Evolutionary conservation across 2,888 invertebrate species (phyloP), one percentile per base, ranked within the genome.

Genomic region (Apotomis betuletana): DNA sequence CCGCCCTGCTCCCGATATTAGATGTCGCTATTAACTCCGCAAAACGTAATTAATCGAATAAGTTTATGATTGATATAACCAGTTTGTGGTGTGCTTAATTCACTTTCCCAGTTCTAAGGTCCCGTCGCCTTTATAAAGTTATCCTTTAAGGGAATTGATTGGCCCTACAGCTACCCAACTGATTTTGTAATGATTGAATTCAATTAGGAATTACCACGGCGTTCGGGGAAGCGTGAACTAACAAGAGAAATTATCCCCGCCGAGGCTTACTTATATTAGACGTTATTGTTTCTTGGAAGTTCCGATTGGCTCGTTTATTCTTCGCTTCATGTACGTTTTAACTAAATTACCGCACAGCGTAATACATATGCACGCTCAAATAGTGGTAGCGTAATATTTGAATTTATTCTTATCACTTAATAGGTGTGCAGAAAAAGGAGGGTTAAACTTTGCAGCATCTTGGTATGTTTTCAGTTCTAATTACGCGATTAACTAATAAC

Each of bases 61-160:
- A 93, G 91, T 93, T 93, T 93, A 93, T 93, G 93, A 93, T 93
- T 93, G 93, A 93, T 93, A 93, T 93, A 92, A 92, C 93, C 92
- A 92, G 93, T 91, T 91, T 92, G 91, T 84, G 92, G 90, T 90
- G 91, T 85, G 90, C 89, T 90, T 92, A 92, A 93, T 93, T 92
- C 92, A 93, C 90, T 92, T 92, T 92, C 91, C 90, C 88, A 91
- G 91, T 93, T 92, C 87, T 85, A 83, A 85, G 81, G 80, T 83
- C 83, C 77, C 77, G 78, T 82, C 85, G 88, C 90, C 88, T 90
- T 92, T 92, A 91, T 89, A 89, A 90, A 91, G 89, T 91, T 90
- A 90, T 90, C 90, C 90, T 90, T 88, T 86, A 86, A 85, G 87
- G 85, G 87, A 91, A 91, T 90, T 91, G 87, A 93, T 92, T 89